Base-by-base conservation (phyloP, 2,888 invertebrate species). In the Hipparchia semele region DNA sequence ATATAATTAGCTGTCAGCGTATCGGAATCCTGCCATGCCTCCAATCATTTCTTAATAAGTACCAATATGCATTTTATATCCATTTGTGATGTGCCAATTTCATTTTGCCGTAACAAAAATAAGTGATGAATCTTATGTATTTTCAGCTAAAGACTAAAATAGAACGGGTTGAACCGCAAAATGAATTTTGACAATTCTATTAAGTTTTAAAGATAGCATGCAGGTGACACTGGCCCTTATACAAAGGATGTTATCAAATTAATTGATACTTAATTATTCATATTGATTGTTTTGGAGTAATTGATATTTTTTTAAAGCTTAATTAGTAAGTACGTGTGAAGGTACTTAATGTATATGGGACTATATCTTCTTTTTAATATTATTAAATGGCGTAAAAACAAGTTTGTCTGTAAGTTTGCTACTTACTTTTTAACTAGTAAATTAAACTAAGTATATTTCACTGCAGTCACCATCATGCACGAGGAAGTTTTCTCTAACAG, bases 1-100 rank as follows among this genome's bases (percentile, higher is more conserved):
- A 84, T 86, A 85, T 87, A 87, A 87, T 89, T 85, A 86, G 80
- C 79, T 80, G 81, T 79, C 79, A 82, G 80, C 78, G 80, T 80
- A 73, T 77, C 71, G 56, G 67, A 75, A 75, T 75, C 72, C 68
- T 49, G 46, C 56, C 64, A 45, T 70, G 73, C 69, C 71, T 64
- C 67, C 66, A 70, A 75, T 75, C 71, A 71, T 72, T 73, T 49
- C 69, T 72, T 70, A 70, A 66, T 71, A 62, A 69, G 54, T 68
- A 59, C 67, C 49, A 60, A 68, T 71, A 66, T 53, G 45, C 23
- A 10, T 65, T 68, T 69, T 65, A 72, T 64, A 62, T 72, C 12
- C 46, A 71, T 33, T 64, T 49, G 39, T 46, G 49, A 8, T 49
- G 5, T 56, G 46, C 23, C 62, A 70, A 54, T 23, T 64, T 13